Percentiles rank a stretch among this genome's conserved stretches.
These are phyloP conservation scores for Caenorhabditis plicata DNA, from an alignment of 2,888 invertebrate species.

Conservation along the genomic window DNA sequence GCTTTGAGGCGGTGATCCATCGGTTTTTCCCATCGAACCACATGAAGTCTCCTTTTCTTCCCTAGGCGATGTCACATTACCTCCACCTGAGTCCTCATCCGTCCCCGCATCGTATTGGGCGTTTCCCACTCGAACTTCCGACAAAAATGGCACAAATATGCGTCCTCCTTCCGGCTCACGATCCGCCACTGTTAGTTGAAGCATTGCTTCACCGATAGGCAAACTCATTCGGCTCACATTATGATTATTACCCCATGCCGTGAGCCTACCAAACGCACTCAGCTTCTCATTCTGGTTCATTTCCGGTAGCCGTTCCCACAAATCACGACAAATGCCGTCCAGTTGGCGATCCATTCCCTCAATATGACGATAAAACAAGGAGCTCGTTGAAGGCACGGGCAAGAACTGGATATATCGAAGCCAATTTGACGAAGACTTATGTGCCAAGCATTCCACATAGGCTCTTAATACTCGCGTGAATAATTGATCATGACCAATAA, in stretches of 20 bases:
- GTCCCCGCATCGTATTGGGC: slow-evolving; percentile 24
- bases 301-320: slow-evolving; percentile 48
- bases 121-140: slow-evolving; percentile 45
- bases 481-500: slow-evolving; percentile 62
- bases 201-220: slow-evolving; percentile 64
- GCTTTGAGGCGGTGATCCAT: slow-evolving; percentile 30
- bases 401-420: slow-evolving; percentile 61
- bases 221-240: slow-evolving; percentile 39
- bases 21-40: slow-evolving; percentile 1
- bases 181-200: slow-evolving; percentile 47
- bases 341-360: slow-evolving; percentile 37
- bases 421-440: slow-evolving; percentile 62
- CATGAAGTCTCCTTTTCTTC: slow-evolving; percentile 15
- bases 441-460: slow-evolving; percentile 61
- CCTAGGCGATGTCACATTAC: slow-evolving; percentile 13
- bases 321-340: slow-evolving; percentile 40
- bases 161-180: slow-evolving; percentile 29
- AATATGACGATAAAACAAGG: slow-evolving; percentile 45
- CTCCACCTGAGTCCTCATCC: slow-evolving; percentile 24
- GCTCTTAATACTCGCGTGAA: slow-evolving; percentile 53
- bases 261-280: slow-evolving; percentile 16
- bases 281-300: slow-evolving; percentile 28
- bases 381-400: slow-evolving; percentile 53
- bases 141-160: slow-evolving; percentile 64
- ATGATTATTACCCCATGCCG: slow-evolving; percentile 24